These are phyloP conservation scores for Myotis brandtii DNA, from an alignment of 2,113 vertebrate species.

Conservation along the genomic window DNA sequence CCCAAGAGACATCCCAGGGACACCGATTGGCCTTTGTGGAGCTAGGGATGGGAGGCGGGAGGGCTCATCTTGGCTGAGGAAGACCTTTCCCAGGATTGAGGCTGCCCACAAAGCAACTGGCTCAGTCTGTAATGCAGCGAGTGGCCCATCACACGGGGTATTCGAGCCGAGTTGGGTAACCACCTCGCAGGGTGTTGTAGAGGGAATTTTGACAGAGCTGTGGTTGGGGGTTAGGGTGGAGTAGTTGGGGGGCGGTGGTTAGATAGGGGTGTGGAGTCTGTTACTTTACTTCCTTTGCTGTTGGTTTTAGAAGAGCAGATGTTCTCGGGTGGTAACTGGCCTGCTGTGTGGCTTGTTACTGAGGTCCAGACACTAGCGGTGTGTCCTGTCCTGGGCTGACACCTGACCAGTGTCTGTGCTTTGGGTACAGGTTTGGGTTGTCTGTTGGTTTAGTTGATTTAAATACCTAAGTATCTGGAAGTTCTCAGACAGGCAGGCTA, in stretches of 20 bases:
- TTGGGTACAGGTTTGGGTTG: neutral
- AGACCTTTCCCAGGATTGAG: neutral
- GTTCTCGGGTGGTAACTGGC: neutral
- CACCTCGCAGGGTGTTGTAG: neutral
- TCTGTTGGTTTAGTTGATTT: neutral
- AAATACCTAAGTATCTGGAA: neutral
- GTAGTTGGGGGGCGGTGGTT: neutral
- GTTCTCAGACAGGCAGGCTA: neutral
- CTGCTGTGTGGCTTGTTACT: neutral
- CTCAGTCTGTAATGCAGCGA: neutral
- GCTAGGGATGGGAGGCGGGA: neutral
- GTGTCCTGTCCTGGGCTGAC: neutral
- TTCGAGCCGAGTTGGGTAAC: neutral
- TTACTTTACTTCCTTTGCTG: neutral
- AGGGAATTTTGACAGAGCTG: neutral
- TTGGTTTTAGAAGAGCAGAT: neutral
- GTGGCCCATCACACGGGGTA: neutral
- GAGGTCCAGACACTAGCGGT: neutral
- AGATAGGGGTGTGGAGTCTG: neutral
- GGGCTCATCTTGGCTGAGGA: neutral
- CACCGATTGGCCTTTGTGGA: neutral
- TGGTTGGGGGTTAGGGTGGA: too few species aligned
- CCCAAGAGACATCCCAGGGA: neutral
- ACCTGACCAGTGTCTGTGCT: neutral
- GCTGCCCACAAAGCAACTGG: neutral